Evolutionary conservation across 2,113 vertebrate species (phyloP).

Genomic region (Maccullochella peelii): DNA sequence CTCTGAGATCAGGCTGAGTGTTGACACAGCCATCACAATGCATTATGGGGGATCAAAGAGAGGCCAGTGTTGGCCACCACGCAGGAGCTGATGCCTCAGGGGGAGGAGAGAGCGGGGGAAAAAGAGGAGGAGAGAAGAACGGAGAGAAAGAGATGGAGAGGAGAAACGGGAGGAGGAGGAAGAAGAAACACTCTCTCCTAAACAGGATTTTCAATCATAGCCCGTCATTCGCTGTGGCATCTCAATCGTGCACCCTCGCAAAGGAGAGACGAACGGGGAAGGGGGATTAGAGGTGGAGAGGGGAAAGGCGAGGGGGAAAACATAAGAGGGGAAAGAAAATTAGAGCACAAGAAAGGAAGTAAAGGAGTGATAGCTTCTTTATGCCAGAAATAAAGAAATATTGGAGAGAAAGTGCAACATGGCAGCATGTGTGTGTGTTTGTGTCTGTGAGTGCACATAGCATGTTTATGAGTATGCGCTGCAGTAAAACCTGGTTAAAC

Average conservation of each 20-base stretch:
- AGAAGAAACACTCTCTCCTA: constrained; percentile 34
- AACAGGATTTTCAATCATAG: constrained; percentile 65
- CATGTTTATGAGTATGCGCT: not conserved
- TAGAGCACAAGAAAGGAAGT: not conserved
- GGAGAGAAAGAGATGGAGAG: not conserved
- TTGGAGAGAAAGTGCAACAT: constrained; percentile 7
- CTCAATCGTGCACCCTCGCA: constrained; percentile 44
- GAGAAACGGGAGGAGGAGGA: constrained; percentile 5
- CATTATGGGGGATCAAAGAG: constrained; percentile 77
- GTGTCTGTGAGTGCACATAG: constrained; percentile 3
- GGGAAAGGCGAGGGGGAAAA: not conserved
- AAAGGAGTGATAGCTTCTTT: not conserved
- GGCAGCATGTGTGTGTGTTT: not conserved
- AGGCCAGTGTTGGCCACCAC: constrained; percentile 56
- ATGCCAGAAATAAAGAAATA: constrained; percentile 43
- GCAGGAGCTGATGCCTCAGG: constrained; percentile 35
- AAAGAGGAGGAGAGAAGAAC: not conserved
- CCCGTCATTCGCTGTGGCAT: constrained; percentile 43
- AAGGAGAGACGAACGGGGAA: not conserved
- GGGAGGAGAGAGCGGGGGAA: not conserved
- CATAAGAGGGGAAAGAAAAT: not conserved
- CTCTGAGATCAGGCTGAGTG: constrained; percentile 64
- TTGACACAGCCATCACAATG: constrained; percentile 73
- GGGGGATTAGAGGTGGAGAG: not conserved
- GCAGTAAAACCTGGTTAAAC: constrained; percentile 17